Conservation (phyloP, 2,797 vertebrate genomes). For the Gambelia wislizenii region DNA sequence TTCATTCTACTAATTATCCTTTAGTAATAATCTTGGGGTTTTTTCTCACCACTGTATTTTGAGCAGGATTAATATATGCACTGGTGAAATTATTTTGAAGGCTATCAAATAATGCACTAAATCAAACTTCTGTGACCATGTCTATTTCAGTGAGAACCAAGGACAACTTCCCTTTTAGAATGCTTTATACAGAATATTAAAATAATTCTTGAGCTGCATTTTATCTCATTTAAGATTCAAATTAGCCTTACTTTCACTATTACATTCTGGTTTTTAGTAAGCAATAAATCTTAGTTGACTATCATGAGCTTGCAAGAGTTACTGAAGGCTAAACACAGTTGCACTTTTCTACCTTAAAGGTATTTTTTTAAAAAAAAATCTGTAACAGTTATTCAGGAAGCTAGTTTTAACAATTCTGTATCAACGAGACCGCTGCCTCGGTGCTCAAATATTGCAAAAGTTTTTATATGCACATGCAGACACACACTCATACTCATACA, state of each 20-base stretch:
- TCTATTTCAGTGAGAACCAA: not conserved
- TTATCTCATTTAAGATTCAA: constrained; percentile 9
- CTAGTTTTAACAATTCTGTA: not conserved
- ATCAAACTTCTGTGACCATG: constrained; percentile 53
- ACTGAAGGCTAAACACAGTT: not conserved
- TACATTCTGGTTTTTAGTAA: constrained; percentile 2
- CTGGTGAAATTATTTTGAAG: constrained; percentile 75
- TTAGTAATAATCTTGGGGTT: constrained; percentile 60
- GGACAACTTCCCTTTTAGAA: not conserved
- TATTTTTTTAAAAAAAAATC: not conserved
- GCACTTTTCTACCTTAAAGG: not conserved
- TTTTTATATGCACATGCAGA: not conserved
- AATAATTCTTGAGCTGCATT: constrained; percentile 14
- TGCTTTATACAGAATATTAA: constrained; percentile 24
- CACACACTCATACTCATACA: too few relatives aligned
- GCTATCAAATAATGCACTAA: constrained; percentile 68
- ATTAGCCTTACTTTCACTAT: constrained; percentile 16
- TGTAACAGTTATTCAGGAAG: not conserved
- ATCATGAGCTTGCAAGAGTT: not conserved
- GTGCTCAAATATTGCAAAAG: not conserved
- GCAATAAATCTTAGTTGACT: not conserved
- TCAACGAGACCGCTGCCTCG: not conserved
- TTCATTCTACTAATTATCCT: constrained; percentile 85
- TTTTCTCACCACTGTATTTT: constrained; percentile 70
- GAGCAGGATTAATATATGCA: constrained; percentile 76